phyloP scores from a whole-genome alignment of 2,797 vertebrate genomes.

The Smutsia temminckii region DNA sequence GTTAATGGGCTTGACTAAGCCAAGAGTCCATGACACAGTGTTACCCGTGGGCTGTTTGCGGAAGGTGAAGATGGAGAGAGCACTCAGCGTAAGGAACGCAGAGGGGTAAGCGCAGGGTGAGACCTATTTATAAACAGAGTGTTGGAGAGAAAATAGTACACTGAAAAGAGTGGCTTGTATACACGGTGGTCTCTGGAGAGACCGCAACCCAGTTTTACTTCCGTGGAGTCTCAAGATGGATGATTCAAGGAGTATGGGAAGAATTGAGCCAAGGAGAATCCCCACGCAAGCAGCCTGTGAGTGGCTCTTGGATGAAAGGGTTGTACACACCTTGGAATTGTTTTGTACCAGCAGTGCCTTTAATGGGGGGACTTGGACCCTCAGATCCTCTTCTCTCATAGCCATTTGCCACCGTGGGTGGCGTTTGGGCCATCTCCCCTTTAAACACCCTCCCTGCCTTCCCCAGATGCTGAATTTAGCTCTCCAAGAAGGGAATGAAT shows the following conservation, averaged over 20 bases:
- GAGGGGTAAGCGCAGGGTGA: background rate
- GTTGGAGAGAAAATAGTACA: background rate
- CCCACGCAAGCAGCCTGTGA: background rate
- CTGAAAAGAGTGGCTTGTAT: background rate
- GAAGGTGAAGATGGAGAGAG: background rate
- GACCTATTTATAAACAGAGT: background rate
- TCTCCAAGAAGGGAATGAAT: slow-evolving; percentile 66
- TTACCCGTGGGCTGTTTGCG: background rate
- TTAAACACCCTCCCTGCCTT: slow-evolving; percentile 44
- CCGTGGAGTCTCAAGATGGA: background rate
- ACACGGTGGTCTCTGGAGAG: background rate
- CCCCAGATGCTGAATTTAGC: slow-evolving; percentile 62
- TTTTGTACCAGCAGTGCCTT: slow-evolving; percentile 88
- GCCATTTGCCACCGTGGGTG: slow-evolving; percentile 53
- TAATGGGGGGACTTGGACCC: slow-evolving; percentile 80
- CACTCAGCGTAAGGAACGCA: background rate
- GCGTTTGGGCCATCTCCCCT: slow-evolving; percentile 40
- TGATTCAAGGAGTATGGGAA: background rate
- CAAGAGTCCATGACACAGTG: slow-evolving; percentile 72
- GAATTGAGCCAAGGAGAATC: slow-evolving; percentile 17
- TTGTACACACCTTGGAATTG: slow-evolving; percentile 61
- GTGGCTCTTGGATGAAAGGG: background rate
- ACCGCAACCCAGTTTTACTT: background rate
- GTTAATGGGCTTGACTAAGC: slow-evolving; percentile 62
- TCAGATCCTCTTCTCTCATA: slow-evolving; percentile 72